These are phyloP conservation scores for Tipula helvola DNA, from an alignment of 2,888 invertebrate genomes.

Conservation along the genomic window DNA sequence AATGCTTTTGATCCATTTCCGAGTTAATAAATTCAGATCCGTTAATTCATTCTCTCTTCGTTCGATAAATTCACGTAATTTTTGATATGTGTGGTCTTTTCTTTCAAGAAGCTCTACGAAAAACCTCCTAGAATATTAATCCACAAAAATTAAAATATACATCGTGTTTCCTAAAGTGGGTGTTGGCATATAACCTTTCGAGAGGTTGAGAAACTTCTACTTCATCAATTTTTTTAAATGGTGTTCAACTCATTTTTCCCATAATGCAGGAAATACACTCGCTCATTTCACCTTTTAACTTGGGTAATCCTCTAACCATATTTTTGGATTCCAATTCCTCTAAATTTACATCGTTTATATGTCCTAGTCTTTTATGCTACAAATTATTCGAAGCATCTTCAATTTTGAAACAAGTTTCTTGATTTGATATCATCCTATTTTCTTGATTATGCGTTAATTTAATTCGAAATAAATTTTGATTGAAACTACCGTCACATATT, in stretches of 20 bases:
- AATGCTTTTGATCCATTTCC: too few relatives aligned
- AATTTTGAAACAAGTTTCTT: background rate
- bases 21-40: too few relatives aligned
- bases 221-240: background rate
- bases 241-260: background rate
- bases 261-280: background rate
- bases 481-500: too few relatives aligned
- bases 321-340: background rate
- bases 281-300: background rate
- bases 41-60: too few relatives aligned
- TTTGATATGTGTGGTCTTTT: too few relatives aligned
- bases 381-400: background rate
- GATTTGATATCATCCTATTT: too few relatives aligned
- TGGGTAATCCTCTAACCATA: background rate
- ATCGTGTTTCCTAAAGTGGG: background rate
- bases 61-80: too few relatives aligned
- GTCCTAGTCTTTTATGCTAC: background rate
- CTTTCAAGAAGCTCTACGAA: too few relatives aligned
- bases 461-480: too few relatives aligned
- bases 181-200: background rate
- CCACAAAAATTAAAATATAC: background rate
- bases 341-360: background rate
- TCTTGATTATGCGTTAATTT: too few relatives aligned
- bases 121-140: background rate
- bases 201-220: too few relatives aligned